Evolutionary conservation across 2,888 invertebrate species (phyloP), one percentile per base, ranked within the genome.

Genomic region (Drosophila phalerata): DNA sequence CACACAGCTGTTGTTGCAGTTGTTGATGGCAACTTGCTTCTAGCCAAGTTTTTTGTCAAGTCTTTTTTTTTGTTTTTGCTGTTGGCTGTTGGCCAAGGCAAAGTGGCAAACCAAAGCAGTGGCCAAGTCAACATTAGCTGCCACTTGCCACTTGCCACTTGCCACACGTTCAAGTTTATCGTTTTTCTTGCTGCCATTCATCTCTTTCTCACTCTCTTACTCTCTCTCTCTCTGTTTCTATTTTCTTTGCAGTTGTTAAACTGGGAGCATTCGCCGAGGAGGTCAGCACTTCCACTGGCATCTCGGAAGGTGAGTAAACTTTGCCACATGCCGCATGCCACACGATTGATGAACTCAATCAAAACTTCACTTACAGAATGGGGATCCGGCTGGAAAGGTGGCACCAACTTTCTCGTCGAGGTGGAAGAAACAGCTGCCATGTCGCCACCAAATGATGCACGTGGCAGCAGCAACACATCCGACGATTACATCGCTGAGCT

Each of bases 361-460:
- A 1, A 15, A 45, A 8, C 11, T 53, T 69, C 28, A 22, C n/a
- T 65, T 51, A 13, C 77, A 92, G 92, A 92, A 92, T 92, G 92
- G 92, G 92, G 92, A 74, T 91, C 92, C 57, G 92, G 92, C 56
- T 91, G 91, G 92, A 85, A 81, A 56, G 91, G 92, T 56, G 92
- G 92, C 68, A 90, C 92, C 70, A 91, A 91, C 72, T 92, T 92
- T 70, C 89, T 92, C 51, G 92, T 92, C 55, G 92, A 92, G 87
- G 91, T 92, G 75, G 92, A 92, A 70, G 91, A 92, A 80, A 90
- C 92, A 49, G 85, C 88, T 17, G 76, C 88, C 74, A 80, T 81
- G 64, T 73, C 89, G 37, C 69, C 75, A 17, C 67, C 85, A 8
- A 68, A 73, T 34, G 63, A 57, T 1, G 69, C 82, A 52, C 64